Conservation (phyloP, 2,113 vertebrate genomes). For the Paedocypris sp. region DNA sequence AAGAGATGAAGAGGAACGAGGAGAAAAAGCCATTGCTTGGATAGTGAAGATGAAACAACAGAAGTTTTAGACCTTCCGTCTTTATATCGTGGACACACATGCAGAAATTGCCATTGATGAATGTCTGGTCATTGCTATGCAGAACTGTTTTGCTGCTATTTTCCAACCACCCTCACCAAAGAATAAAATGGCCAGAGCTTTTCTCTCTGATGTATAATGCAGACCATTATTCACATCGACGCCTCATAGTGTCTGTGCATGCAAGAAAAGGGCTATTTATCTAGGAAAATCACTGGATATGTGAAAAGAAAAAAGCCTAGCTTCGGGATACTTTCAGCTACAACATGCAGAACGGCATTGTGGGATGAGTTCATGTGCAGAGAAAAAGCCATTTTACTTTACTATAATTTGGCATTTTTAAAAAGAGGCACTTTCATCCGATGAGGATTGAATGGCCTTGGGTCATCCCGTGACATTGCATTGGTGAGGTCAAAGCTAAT, state of each 20-base stretch:
- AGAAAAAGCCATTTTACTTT: too few relatives aligned
- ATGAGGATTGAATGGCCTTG: too few relatives aligned
- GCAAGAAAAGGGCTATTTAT: constrained; percentile 34
- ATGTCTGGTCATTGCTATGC: constrained; percentile 19
- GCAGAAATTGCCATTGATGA: too few relatives aligned
- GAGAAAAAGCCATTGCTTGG: constrained; percentile 31
- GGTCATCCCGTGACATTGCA: too few relatives aligned
- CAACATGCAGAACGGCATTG: too few relatives aligned
- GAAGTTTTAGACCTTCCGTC: constrained; percentile 27
- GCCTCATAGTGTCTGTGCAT: constrained; percentile 35
- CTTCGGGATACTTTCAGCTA: constrained; percentile 1
- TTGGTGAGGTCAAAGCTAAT: too few relatives aligned
- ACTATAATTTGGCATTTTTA: too few relatives aligned
- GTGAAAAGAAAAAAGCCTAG: constrained; percentile 9
- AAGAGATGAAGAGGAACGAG: constrained; percentile 27
- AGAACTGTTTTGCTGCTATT: constrained; percentile 9
- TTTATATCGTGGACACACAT: constrained; percentile 18
- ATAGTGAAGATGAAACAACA: constrained; percentile 28
- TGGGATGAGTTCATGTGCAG: too few relatives aligned
- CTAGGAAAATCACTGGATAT: constrained; percentile 38
- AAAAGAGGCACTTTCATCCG: too few relatives aligned
- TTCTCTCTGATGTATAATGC: constrained; percentile 31
- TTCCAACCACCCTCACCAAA: constrained; percentile 48
- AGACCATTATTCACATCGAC: constrained; percentile 21
- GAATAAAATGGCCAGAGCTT: constrained; percentile 34